Percentiles rank a stretch among this genome's conserved stretches.
Evolutionary conservation across 2,888 invertebrate species (phyloP).

Genomic region (Pocota personata): DNA sequence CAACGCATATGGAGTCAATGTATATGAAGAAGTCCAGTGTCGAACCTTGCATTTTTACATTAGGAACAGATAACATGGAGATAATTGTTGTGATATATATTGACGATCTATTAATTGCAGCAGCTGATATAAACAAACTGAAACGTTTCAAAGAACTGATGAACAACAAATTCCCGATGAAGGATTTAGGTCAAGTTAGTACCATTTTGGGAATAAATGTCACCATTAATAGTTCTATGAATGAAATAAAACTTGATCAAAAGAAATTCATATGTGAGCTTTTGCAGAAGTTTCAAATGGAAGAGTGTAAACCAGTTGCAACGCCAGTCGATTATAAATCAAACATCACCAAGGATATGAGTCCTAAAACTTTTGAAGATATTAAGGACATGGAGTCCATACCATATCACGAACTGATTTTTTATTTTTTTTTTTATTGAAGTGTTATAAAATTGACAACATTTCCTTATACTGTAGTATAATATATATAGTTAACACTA

Average conservation of each 20-base stretch:
- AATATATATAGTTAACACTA: too few species aligned
- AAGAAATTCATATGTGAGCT: slow-evolving; percentile 1
- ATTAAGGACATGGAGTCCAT: slow-evolving; percentile 12
- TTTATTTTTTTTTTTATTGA: too few species aligned
- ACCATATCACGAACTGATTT: slow-evolving; percentile 20
- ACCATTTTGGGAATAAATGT: slow-evolving; percentile 43
- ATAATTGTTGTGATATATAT: too few species aligned
- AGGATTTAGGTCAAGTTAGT: slow-evolving; percentile 24
- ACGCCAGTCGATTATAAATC: slow-evolving; percentile 7
- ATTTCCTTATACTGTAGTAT: too few species aligned
- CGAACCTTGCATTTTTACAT: too few species aligned
- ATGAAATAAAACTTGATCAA: slow-evolving; percentile 22
- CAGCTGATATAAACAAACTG: background rate
- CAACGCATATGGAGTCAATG: slow-evolving; percentile 1
- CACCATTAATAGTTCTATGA: background rate
- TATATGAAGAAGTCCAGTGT: too few species aligned
- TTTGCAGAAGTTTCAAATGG: slow-evolving; percentile 20
- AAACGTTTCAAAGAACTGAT: slow-evolving; percentile 2
- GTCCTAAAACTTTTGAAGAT: slow-evolving; percentile 1
- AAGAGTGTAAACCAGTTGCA: background rate
- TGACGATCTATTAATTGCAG: slow-evolving; percentile 39
- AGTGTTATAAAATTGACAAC: too few species aligned
- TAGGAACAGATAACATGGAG: too few species aligned
- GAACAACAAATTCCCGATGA: slow-evolving; percentile 36
- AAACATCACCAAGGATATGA: slow-evolving; percentile 12